Base-by-base conservation (phyloP, 1,140 invertebrate species). In the Saccostrea cuccullata region DNA sequence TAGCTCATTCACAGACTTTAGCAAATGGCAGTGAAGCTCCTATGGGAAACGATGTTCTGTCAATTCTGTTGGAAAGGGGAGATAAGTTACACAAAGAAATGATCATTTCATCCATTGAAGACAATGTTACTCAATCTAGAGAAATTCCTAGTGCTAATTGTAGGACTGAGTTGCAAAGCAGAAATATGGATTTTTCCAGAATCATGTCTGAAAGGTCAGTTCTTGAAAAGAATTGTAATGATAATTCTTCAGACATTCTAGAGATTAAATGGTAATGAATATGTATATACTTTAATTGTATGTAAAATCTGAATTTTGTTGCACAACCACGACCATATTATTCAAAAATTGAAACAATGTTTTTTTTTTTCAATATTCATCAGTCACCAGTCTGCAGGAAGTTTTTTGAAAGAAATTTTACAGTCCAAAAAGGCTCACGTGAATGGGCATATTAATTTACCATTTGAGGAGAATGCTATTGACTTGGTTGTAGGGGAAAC, bases 61-160 rank as follows among this genome's bases (percentile, higher is more conserved):
- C 93, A 15, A 90, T 93, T 36, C 85, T 94, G 77, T 73, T 94
- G 26, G 91, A 94, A 4, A 89, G 89, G 67, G 94, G 94, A 1
- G 93, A 91, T n/a, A 93, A 94, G 56, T 89, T 94, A 30, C 89
- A 93, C 17, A 91, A 94, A 56, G 92, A 93, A 36, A 94, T 94
- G 94, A 91, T 94, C 47, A 89, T 92, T 30, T 94, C 93, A 11
- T 90, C 91, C 82, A 82, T 94, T 36, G 90, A 92, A 47, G 85
- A 84, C 30, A 77, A 56, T 77, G 47, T 13, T 13, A 56, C 60
- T n/a, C n/a, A n/a, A 20, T n/a, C 47, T 40, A 23, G 55, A 23
- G 84, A 84, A 77, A 77, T 17, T 40, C 47, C 84, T 77, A 26
- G 82, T 55, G 82, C 82, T 84, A 20, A 6, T 8, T 11, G 8